Percentiles rank a stretch among this genome's conserved stretches.
Evolutionary conservation across 1,140 invertebrate genomes (phyloP).

Genomic region (Tetraneura akinire): DNA sequence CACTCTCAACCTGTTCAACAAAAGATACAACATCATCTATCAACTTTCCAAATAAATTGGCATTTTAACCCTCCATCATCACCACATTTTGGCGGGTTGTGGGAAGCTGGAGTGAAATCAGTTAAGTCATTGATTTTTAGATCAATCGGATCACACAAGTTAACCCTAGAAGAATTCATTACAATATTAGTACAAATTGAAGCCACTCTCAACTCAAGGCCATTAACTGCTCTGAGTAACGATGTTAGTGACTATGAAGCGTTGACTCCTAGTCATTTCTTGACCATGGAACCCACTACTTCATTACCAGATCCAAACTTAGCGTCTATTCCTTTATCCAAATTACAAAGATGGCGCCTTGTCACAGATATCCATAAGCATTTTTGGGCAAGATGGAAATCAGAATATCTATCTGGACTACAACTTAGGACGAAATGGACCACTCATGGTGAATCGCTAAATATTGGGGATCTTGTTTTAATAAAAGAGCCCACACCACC

Average conservation of each 20-base stretch:
- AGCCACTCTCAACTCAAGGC: conserved; percentile 57
- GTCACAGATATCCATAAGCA: conserved; percentile 52
- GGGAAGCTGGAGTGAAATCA: not conserved
- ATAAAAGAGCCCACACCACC: conserved; percentile 32
- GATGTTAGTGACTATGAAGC: conserved; percentile 56
- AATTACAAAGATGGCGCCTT: conserved; percentile 52
- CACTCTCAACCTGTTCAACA: not conserved
- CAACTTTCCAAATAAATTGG: not conserved
- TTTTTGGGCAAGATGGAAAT: conserved; percentile 56
- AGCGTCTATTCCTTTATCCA: conserved; percentile 43
- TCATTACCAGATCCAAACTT: conserved; percentile 42
- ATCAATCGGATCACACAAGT: no score
- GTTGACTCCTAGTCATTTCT: conserved; percentile 57
- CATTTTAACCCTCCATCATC: not conserved
- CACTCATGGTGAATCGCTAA: not conserved
- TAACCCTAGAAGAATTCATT: conserved; percentile 56
- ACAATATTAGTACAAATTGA: conserved; percentile 56
- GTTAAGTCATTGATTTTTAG: no score
- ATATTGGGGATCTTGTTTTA: conserved; percentile 5
- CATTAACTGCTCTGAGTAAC: conserved; percentile 57
- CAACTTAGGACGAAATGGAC: conserved; percentile 56
- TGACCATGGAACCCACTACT: conserved; percentile 52
- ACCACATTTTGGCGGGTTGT: conserved; percentile 49
- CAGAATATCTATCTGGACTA: conserved; percentile 55
- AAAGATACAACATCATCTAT: not conserved